These are phyloP conservation scores for Coreius guichenoti DNA, from an alignment of 2,797 vertebrate species.

Conservation along the genomic window DNA sequence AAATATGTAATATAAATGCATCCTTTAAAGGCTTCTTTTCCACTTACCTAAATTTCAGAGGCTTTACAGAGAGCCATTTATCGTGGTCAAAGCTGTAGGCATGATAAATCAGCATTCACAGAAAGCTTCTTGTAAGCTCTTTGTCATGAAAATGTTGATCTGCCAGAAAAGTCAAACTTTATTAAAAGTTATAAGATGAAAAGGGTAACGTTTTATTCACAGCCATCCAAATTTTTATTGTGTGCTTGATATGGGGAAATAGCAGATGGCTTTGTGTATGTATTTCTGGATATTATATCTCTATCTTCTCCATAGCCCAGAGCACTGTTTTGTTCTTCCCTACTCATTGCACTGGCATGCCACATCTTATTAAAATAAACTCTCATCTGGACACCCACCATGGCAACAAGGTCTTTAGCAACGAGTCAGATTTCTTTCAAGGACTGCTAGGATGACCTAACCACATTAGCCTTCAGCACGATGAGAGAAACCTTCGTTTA, in stretches of 20 bases:
- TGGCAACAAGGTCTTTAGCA: slow-evolving; percentile 41
- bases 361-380: slow-evolving; percentile 74
- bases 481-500: slow-evolving; percentile 30
- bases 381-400: slow-evolving; percentile 56
- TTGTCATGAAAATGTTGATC: background rate
- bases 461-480: slow-evolving; percentile 17
- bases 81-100: background rate
- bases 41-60: background rate
- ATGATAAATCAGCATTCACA: background rate
- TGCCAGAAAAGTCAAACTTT: background rate
- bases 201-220: background rate
- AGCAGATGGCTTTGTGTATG: background rate
- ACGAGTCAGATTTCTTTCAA: slow-evolving; percentile 57
- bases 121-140: background rate
- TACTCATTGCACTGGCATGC: slow-evolving; percentile 38
- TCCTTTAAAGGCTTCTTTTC: background rate
- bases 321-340: slow-evolving; percentile 23
- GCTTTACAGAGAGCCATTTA: background rate
- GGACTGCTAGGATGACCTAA: slow-evolving; percentile 12
- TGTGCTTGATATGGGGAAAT: background rate
- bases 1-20: slow-evolving; percentile 11
- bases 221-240: background rate
- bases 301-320: slow-evolving; percentile 1
- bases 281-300: slow-evolving; percentile 23
- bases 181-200: background rate